Percentiles rank a stretch among this genome's conserved stretches.
Evolutionary conservation across 2,113 vertebrate genomes (phyloP).

Genomic region (Aptenodytes forsteri): DNA sequence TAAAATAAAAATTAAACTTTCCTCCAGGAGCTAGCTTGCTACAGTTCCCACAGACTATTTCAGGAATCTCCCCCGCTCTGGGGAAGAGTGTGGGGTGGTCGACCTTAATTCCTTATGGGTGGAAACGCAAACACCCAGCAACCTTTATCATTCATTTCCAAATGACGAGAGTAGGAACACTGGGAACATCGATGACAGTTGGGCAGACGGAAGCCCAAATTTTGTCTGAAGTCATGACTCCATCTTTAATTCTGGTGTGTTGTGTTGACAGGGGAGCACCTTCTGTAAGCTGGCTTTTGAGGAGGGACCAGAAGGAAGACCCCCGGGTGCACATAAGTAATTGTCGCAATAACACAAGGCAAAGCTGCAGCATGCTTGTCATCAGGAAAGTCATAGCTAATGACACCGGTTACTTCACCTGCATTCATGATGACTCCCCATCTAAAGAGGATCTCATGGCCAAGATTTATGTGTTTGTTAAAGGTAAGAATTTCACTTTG

Average conservation of each 20-base stretch:
- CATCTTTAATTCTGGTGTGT: neutral
- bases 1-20: neutral
- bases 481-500: constrained; percentile 72
- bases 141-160: neutral
- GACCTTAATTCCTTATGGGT: neutral
- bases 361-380: constrained; percentile 76
- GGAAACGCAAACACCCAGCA: neutral
- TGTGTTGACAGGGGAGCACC: constrained; percentile 75
- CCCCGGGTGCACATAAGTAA: constrained; percentile 45
- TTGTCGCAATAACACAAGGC: constrained; percentile 50
- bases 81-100: neutral
- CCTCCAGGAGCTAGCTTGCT: neutral
- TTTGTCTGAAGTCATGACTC: neutral
- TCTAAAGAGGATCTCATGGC: neutral
- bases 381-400: constrained; percentile 58
- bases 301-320: neutral
- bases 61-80: neutral
- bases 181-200: rapidly evolving
- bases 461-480: constrained; percentile 80
- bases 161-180: neutral
- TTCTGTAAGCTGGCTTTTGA: constrained; percentile 74
- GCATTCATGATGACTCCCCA: constrained; percentile 35
- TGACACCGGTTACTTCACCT: constrained; percentile 82
- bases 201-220: neutral
- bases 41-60: neutral